Evolutionary conservation across 2,797 vertebrate species (phyloP).

Genomic region (Sylvilagus floridanus): DNA sequence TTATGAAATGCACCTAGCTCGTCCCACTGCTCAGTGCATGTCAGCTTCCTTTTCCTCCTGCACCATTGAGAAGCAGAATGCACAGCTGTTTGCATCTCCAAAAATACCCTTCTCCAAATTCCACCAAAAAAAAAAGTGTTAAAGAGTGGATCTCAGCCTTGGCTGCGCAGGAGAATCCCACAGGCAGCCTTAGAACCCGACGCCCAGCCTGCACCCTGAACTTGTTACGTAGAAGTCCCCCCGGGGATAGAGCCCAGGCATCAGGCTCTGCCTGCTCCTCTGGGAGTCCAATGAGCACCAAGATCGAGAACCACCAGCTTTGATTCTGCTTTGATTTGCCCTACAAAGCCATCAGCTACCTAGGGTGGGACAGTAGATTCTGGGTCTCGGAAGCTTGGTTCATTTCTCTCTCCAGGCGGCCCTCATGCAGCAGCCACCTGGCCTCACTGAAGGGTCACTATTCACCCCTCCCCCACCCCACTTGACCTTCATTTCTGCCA

Average conservation of each 20-base stretch:
- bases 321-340: background rate
- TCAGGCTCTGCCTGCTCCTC: background rate
- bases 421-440: background rate
- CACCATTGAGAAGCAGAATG: background rate
- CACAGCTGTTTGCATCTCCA: background rate
- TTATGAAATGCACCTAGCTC: background rate
- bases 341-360: background rate
- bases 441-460: background rate
- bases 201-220: background rate
- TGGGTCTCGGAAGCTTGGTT: background rate
- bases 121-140: background rate
- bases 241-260: background rate
- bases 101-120: background rate
- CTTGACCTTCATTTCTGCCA: constrained; percentile 4
- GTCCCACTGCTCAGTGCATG: background rate
- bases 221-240: background rate
- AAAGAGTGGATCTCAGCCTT: background rate
- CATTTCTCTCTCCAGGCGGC: background rate
- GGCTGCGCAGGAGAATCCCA: background rate
- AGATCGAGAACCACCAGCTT: background rate
- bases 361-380: background rate
- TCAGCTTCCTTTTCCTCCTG: background rate
- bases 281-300: background rate
- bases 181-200: background rate
- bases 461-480: background rate